Evolutionary conservation across 2,113 vertebrate species (phyloP).

Genomic region (Calyptomena viridis): DNA sequence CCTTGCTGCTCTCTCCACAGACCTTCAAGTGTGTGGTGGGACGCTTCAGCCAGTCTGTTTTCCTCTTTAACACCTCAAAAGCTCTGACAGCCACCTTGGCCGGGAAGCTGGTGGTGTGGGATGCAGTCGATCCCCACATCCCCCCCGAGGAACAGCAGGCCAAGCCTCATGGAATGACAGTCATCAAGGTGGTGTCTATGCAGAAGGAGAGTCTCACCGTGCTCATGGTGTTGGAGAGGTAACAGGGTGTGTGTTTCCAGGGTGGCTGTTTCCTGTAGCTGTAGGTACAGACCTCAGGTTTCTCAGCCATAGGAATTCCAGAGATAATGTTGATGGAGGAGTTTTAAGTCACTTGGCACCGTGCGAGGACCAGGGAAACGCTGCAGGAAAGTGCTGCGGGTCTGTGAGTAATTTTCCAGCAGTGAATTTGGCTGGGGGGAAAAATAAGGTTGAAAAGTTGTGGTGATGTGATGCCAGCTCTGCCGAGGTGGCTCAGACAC

Average conservation of each 20-base stretch:
- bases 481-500: neutral
- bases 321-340: neutral
- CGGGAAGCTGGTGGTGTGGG: slow-evolving; percentile 85
- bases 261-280: rapidly evolving
- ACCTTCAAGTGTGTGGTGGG: slow-evolving; percentile 74
- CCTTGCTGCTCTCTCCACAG: slow-evolving; percentile 24
- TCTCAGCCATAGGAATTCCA: neutral
- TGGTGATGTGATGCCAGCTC: neutral
- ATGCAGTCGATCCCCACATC: neutral
- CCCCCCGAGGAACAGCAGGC: neutral
- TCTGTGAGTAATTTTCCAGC: neutral
- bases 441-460: neutral
- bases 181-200: slow-evolving; percentile 72
- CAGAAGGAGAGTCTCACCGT: slow-evolving; percentile 82
- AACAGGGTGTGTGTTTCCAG: neutral
- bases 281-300: rapidly evolving
- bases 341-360: neutral
- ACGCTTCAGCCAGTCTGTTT: slow-evolving; percentile 79
- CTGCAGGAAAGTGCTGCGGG: neutral
- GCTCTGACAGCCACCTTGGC: slow-evolving; percentile 76
- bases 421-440: neutral
- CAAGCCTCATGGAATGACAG: slow-evolving; percentile 13
- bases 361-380: rapidly evolving
- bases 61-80: slow-evolving; percentile 73
- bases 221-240: slow-evolving; percentile 81